These are phyloP conservation scores for Takifugu rubripes DNA, from an alignment of 2,797 vertebrate species.

Conservation along the genomic window DNA sequence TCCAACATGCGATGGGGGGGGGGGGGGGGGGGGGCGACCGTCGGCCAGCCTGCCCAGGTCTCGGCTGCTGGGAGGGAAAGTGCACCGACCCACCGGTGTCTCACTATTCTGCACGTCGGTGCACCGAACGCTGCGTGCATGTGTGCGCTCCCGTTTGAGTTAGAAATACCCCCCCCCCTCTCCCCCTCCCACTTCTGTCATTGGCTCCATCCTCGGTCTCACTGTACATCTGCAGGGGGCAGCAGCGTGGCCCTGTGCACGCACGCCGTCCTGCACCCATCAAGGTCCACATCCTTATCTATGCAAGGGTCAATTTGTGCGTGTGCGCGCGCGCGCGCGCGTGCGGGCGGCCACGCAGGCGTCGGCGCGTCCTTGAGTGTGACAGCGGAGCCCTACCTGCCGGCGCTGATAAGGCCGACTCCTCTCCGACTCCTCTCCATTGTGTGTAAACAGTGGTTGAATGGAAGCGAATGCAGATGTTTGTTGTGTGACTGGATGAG, in stretches of 20 bases:
- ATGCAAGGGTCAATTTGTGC: not conserved
- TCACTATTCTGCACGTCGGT: conserved; percentile 7
- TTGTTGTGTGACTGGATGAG: conserved; percentile 15
- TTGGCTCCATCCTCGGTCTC: conserved; percentile 30
- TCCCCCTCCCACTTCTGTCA: conserved; percentile 24
- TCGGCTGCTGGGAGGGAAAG: conserved; percentile 14
- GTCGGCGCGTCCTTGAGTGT: conserved; percentile 48
- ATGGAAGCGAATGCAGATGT: conserved; percentile 27
- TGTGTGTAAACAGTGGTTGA: conserved; percentile 43
- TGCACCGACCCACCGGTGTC: conserved; percentile 13
- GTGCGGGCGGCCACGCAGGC: conserved; percentile 3
- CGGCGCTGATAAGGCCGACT: conserved; percentile 19
- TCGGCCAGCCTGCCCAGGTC: conserved; percentile 9
- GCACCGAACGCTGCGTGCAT: conserved; percentile 1
- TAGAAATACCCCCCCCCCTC: too few species aligned
- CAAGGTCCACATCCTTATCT: conserved; percentile 15
- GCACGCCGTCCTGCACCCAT: conserved; percentile 30
- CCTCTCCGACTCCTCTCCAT: conserved; percentile 5
- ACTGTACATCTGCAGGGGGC: conserved; percentile 65
- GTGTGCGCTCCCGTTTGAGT: too few species aligned
- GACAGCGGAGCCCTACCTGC: conserved; percentile 31
- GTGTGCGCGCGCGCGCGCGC: conserved; percentile 11
- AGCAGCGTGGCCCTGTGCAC: conserved; percentile 52
- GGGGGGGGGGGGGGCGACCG: conserved; percentile 25
- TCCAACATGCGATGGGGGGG: conserved; percentile 17